Percentiles rank a stretch among this genome's conserved stretches.
phyloP scores from a whole-genome alignment of 1,140 invertebrate genomes.

The Drosophila kurseongensis region DNA sequence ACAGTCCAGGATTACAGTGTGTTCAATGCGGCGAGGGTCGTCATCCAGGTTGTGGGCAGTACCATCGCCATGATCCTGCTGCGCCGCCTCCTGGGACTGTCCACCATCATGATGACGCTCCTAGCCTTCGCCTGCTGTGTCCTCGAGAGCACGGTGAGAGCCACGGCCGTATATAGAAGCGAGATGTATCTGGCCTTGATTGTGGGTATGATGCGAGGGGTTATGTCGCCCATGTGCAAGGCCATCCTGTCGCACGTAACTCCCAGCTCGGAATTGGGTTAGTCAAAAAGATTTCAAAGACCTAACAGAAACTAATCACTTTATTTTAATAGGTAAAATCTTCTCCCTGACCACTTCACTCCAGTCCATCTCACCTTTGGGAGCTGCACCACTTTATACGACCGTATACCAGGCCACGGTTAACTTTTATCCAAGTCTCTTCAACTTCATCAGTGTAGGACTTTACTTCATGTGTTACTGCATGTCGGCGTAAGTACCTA shows the following conservation, averaged over 20 bases:
- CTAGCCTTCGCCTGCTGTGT: constrained; percentile 81
- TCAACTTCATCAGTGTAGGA: constrained; percentile 85
- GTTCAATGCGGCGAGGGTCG: constrained; percentile 85
- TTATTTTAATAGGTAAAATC: constrained; percentile 85
- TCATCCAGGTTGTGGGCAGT: constrained; percentile 85
- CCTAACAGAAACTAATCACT: neutral
- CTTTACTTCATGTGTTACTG: constrained; percentile 74
- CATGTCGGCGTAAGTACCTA: constrained; percentile 85
- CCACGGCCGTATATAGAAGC: constrained; percentile 86
- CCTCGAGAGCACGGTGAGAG: constrained; percentile 85
- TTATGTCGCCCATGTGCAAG: constrained; percentile 87
- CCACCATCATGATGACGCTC: constrained; percentile 67
- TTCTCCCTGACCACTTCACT: constrained; percentile 88
- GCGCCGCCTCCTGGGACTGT: constrained; percentile 83
- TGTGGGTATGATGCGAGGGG: constrained; percentile 86
- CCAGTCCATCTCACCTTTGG: constrained; percentile 87
- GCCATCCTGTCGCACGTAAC: constrained; percentile 88
- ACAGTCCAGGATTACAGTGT: constrained; percentile 87
- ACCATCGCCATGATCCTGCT: constrained; percentile 85
- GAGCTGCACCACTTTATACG: constrained; percentile 87
- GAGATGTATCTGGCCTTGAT: constrained; percentile 87
- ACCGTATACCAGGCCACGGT: constrained; percentile 87
- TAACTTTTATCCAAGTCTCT: constrained; percentile 85
- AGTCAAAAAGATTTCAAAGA: constrained; percentile 48
- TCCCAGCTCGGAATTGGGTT: constrained; percentile 88